Conservation (phyloP, 2,113 vertebrate genomes). For the Phyllostomus hastatus region DNA sequence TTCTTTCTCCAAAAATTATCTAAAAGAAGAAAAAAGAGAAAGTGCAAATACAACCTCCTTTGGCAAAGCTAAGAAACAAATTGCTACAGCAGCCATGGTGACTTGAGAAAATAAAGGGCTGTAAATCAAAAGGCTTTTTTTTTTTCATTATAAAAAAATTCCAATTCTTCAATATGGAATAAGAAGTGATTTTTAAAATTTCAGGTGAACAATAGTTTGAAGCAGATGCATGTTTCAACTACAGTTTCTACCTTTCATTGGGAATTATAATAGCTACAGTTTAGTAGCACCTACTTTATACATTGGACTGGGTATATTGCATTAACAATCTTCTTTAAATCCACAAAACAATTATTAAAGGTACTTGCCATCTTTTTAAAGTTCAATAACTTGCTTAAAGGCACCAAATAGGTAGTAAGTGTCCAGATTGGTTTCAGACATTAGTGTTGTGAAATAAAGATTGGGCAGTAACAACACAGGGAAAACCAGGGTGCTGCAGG, state of each 20-base stretch:
- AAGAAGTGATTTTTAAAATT: not conserved
- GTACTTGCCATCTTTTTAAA: not conserved
- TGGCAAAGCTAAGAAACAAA: not conserved
- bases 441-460: not conserved
- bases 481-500: not conserved
- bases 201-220: not conserved
- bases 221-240: not conserved
- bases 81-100: not conserved
- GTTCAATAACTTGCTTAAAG: not conserved
- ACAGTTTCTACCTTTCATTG: not conserved
- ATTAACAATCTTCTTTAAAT: not conserved
- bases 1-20: not conserved
- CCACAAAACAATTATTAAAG: not conserved
- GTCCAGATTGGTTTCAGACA: not conserved
- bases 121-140: not conserved
- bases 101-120: not conserved
- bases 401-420: not conserved
- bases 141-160: not conserved
- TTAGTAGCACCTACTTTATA: not conserved
- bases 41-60: not conserved
- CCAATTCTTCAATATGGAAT: not conserved
- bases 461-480: not conserved
- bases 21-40: not conserved
- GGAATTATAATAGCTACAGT: not conserved
- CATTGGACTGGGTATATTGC: not conserved